Evolutionary conservation across 2,113 vertebrate species (phyloP), one percentile per base, ranked within the genome.

Genomic region (Eublepharis macularius): DNA sequence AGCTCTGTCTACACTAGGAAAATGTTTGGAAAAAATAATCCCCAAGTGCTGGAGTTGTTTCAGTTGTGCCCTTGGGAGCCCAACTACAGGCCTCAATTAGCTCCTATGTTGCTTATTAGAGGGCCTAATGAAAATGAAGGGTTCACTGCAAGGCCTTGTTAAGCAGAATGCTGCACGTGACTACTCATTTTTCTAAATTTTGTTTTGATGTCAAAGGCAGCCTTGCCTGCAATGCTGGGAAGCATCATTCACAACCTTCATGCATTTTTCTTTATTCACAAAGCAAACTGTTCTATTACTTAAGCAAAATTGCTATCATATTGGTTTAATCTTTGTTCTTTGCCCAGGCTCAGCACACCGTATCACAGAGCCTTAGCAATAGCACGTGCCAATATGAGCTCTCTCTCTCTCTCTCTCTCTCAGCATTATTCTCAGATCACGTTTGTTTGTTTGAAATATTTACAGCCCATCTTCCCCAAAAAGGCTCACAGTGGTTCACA

Each of bases 1-100:
- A 87, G 88, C 87, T 76, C 84, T 69, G 60, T 84, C 86, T 88
- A 26, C 51, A 57, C 9, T 49, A 72, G 76, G n/a, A 68, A 88
- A 63, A 41, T 51, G 12, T 74, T 11, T 65, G 80, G 68, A 88
- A 74, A 79, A 84, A 54, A 76, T 72, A 83, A 41, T 83, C 80
- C 32, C 88, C 70, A 34, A 57, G 16, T 49, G 21, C 63, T 57
- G 68, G 32, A 12, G 39, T 45, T 36, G 36, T 45, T 82, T 69
- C 73, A 69, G 72, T 19, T 57, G 57, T 66, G 24, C 47, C 66
- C 17, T 17, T 43, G 85, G 85, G 80, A 76, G 21, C 66, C 13
- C 72, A 75, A 54, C 24, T 32, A 21, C 29, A 69, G 54, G 54
- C 29, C 60, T 69, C 72, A 76, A 47, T 74, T 81, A 76, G 72